phyloP scores from a whole-genome alignment of 2,797 vertebrate species.

The Euthynnus affinis region DNA sequence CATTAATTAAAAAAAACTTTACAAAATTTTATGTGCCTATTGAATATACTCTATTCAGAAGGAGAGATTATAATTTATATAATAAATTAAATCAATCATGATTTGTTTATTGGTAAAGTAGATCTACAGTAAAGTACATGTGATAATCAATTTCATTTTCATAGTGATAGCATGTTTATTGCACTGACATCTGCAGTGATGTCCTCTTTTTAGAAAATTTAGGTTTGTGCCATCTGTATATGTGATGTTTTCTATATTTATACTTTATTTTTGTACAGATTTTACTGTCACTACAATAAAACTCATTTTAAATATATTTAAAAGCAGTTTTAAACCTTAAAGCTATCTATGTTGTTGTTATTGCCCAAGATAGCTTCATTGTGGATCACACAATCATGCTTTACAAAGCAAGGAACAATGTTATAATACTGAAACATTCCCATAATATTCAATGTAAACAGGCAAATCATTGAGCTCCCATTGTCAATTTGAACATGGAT shows the following conservation, averaged over 20 bases:
- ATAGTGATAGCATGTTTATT: conserved; percentile 4
- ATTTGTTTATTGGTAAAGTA: conserved; percentile 18
- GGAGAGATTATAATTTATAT: background rate
- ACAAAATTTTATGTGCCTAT: conserved; percentile 14
- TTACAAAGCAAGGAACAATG: too few species aligned
- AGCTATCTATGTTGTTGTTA: background rate
- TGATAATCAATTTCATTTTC: conserved; percentile 18
- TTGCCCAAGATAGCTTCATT: background rate
- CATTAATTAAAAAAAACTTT: background rate
- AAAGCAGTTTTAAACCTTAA: background rate
- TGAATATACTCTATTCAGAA: conserved; percentile 16
- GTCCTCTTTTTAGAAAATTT: background rate
- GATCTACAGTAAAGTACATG: background rate
- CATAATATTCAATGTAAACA: background rate
- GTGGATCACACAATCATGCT: background rate
- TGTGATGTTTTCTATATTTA: conserved; percentile 9
- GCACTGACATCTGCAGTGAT: conserved; percentile 1
- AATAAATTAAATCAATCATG: background rate
- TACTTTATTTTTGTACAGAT: conserved; percentile 37
- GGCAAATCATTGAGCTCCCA: too few species aligned
- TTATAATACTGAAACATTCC: background rate
- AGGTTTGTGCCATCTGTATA: conserved; percentile 23
- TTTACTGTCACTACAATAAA: conserved; percentile 4
- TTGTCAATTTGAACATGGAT: background rate
- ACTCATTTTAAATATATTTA: background rate